Evolutionary conservation across 2,797 vertebrate genomes (phyloP), one percentile per base, ranked within the genome.

Genomic region (Cryptoprocta ferox): DNA sequence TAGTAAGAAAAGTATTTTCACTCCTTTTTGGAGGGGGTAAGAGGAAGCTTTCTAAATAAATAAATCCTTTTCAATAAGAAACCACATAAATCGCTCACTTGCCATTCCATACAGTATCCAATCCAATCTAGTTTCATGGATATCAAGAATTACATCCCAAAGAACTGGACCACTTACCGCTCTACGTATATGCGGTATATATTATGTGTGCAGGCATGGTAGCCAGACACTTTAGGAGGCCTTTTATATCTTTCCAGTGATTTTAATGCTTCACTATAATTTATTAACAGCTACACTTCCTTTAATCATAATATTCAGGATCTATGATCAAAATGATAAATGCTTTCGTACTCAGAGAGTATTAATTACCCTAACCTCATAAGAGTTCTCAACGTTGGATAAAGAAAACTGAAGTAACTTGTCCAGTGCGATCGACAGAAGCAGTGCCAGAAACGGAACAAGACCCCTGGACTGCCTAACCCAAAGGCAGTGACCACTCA

Each of bases 21-120:
- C 2, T 11, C 35, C n/a, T 66, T 78, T 76, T 45, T 42, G 9
- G 19, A 42, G 66, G 37, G 26, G 3, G 32, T 24, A 21, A 32
- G 5, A 35, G 9, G 37, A 90, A 90, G 53, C n/a, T 84, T 96
- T 89, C 48, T 75, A 96, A 81, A 73, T 68, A 81, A 94, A 80
- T 16, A 9, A 48, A 68, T 61, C 37, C 91, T 80, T 88, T 88
- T 93, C n/a, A 50, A 71, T 39, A 81, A 89, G 24, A 42, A 92
- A 94, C 8, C 70, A 28, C 30, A 53, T 9, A 89, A 82, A 39
- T 59, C 75, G 59, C 61, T 78, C 53, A 56, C 30, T 12, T 81
- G 56, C 53, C 37, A 75, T 65, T 68, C 42, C 50, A 15, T 45
- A 16, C 5, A 6, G 32, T 15, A 80, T 68, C 37, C 56, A 84